Base-by-base conservation (phyloP, 2,797 vertebrate genomes). In the Sebastiscus tertius region DNA sequence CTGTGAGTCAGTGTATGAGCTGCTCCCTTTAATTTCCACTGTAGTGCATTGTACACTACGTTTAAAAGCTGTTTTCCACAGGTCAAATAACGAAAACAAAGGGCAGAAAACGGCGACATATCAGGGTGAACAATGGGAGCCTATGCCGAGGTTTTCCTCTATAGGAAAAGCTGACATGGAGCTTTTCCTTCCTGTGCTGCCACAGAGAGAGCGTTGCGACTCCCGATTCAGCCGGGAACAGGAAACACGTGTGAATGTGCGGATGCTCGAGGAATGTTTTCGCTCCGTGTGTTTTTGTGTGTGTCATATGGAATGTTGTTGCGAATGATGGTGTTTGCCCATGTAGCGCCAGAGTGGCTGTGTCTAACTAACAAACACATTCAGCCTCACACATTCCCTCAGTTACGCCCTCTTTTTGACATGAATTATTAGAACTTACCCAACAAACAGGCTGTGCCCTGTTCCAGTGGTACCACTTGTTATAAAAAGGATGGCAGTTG, bases 171-270 rank as follows among this genome's bases (percentile, higher is more conserved):
- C 93, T 94, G 93, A 95, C 92, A 88, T 49, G 81, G 88, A 91
- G 86, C 91, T 94, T 93, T 93, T 87, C 74, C 84, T 94, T 95
- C 93, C 93, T 93, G 93, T 88, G 89, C 89, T 60, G 79, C 84
- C 90, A 79, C 86, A 83, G 74, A 88, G 81, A 79, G 90, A 75
- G 86, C 16, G 76, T 72, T 33, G 79, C 59, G 8, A 75, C 79
- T 78, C 86, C 65, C 65, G 70, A 85, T 81, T 76, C 85, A 88
- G 83, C 77, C 65, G 59, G 88, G 83, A 86, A 92, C 93, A 95
- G 93, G 94, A 95, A 93, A 93, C 92, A 92, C 90, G 88, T 92
- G 93, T 95, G 93, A 95, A 94, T 96, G 93, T 88, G 93, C 93
- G 94, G 93, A 95, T 93, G 92, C 93, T 82, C 66, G 22, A 86